Base-by-base conservation (phyloP, 2,797 vertebrate species). In the Rhadinocentrus ornatus region DNA sequence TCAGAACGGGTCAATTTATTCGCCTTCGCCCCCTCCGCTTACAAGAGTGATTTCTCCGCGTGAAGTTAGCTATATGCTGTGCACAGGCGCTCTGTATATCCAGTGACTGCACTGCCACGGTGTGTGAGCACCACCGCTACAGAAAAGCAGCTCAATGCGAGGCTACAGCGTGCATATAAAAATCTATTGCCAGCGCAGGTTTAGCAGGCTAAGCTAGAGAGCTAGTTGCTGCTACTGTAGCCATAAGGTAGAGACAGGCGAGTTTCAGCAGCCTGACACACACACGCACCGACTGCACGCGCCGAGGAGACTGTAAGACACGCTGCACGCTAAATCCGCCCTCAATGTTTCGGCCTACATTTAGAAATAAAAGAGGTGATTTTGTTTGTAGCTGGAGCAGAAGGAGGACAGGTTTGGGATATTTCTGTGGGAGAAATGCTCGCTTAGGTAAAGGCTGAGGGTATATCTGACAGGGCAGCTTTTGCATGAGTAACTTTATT, bases 181-280 rank as follows among this genome's bases (percentile, higher is more conserved):
- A 67, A 71, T 44, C 61, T 52, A 77, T 44, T 72, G 74, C 67
- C 86, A 69, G 83, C 60, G 84, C 83, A 82, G 84, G 77, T 91
- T 90, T 91, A 93, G 89, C 90, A 88, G 62, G 92, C 90, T 90
- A 92, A 81, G 92, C 92, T 92, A 93, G 48, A 84, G 69, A 82
- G 91, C 91, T 92, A 90, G 83, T 85, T 46, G 89, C 88, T 77
- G 85, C 89, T 92, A 86, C 89, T 85, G 90, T 87, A 88, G 89
- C 91, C 82, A 86, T 80, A 81, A 84, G 81, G 75, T 68, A 78
- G 52, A 84, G 67, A 73, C 75, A 74, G 66, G 52, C 69, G 75
- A 75, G 58, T 58, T 69, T 35, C 46, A 50, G 62, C 69, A 73
- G 69, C 35, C 31, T 13, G 20, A 52, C 71, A 24, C 60, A 80